Evolutionary conservation across 2,888 invertebrate species (phyloP), one percentile per base, ranked within the genome.

Genomic region (Thymelicus acteon): DNA sequence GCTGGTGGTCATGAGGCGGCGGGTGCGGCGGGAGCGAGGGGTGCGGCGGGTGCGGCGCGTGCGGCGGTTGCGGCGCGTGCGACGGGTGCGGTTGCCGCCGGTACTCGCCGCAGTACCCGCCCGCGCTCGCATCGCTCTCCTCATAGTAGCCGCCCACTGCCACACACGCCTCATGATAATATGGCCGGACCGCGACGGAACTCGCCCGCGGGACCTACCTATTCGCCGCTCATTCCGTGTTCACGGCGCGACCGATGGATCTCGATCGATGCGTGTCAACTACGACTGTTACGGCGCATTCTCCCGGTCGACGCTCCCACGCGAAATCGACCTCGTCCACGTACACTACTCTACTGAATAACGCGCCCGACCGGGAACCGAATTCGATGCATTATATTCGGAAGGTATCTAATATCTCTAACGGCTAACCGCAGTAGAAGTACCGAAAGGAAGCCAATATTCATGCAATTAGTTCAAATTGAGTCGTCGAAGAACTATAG

Each of bases 111-210:
- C 90, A 88, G 88, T 89, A 89, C 72, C 78, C 78, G 73, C 77
- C 77, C 75, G 74, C 82, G 82, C 86, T 83, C 83, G 86, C 84
- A 82, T 81, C 88, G 81, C 84, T 80, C 75, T 92, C 93, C 81
- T 90, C 92, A 91, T 92, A 94, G 92, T 92, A 93, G 80, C 91
- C 90, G 86, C 89, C 93, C 91, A 93, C 92, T 92, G 92, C 88
- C 91, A 91, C 90, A 91, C 90, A 90, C 88, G 89, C 88, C 87
- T 84, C 85, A 85, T 86, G 52, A 78, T 82, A 83, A 75, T 80
- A 77, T 58, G 60, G 48, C 73, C 78, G 78, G 79, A 78, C 75
- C 77, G 75, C 76, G 75, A 78, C 75, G 75, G 77, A 74, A 77
- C 74, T 62, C 77, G 72, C 67, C 75, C 74, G 77, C 72, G 72